Evolutionary conservation across 30 jellyfish, hydroid and myxozoan species (phyloP).

Genomic region (Hydractinia echinata): DNA sequence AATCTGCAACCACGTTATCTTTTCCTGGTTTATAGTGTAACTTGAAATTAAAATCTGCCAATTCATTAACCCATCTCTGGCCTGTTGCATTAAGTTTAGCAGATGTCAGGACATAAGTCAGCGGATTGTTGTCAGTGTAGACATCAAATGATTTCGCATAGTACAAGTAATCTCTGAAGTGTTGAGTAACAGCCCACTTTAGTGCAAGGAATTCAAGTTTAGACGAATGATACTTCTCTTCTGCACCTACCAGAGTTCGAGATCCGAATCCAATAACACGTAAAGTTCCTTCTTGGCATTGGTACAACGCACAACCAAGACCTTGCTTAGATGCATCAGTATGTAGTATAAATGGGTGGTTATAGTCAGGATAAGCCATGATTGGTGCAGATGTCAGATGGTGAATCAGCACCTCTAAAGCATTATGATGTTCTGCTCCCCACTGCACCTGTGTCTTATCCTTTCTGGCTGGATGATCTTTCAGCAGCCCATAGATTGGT

Average conservation of each 20-base stretch:
- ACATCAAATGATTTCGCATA: conserved; percentile 41
- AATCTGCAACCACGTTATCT: conserved; percentile 12
- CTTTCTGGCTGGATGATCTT: neutral
- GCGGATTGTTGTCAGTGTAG: conserved; percentile 33
- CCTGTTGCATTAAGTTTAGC: conserved; percentile 61
- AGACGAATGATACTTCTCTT: conserved; percentile 35
- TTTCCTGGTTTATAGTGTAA: conserved; percentile 41
- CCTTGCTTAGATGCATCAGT: conserved; percentile 54
- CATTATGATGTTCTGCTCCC: conserved; percentile 29
- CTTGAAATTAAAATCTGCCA: conserved; percentile 39
- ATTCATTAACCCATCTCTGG: conserved; percentile 14
- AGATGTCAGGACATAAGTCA: conserved; percentile 35
- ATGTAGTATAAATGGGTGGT: conserved; percentile 47
- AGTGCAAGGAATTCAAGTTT: conserved; percentile 57
- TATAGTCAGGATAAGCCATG: conserved; percentile 47
- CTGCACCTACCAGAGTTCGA: conserved; percentile 50
- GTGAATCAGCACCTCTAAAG: conserved; percentile 30
- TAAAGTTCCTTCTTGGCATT: conserved; percentile 38
- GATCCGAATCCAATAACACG: conserved; percentile 50
- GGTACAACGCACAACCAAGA: conserved; percentile 57
- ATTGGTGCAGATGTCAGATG: conserved; percentile 43
- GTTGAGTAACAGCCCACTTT: conserved; percentile 55
- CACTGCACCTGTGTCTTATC: conserved; percentile 20
- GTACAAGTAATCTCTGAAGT: conserved; percentile 31
- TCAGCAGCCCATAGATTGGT: neutral